Conservation (phyloP, 2,888 invertebrate species). For the Phoronis australis region DNA sequence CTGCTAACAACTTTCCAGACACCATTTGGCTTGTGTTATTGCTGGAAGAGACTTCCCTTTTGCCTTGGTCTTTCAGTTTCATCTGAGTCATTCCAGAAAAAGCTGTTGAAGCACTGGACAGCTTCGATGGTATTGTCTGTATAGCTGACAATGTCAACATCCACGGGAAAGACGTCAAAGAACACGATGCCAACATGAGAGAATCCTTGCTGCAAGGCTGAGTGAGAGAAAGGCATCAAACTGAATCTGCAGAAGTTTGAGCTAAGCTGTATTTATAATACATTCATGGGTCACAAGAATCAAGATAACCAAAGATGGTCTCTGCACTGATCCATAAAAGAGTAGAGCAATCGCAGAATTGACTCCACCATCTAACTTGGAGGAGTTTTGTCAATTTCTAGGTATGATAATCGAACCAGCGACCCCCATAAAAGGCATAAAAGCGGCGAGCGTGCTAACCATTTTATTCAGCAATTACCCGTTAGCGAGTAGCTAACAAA, state of each 20-base stretch:
- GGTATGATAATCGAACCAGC: constrained; percentile 17
- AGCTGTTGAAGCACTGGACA: constrained; percentile 13
- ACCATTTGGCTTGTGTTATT: constrained; percentile 13
- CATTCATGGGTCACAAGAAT: constrained; percentile 15
- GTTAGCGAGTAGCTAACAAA: too few species aligned
- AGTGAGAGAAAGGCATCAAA: constrained; percentile 9
- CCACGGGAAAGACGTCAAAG: constrained; percentile 8
- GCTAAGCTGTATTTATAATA: constrained; percentile 3
- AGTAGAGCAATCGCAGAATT: constrained; percentile 15
- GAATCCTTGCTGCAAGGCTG: constrained; percentile 11
- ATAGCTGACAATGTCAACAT: constrained; percentile 17
- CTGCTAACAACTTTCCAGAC: constrained; percentile 16
- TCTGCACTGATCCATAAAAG: constrained; percentile 15
- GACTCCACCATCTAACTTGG: constrained; percentile 8
- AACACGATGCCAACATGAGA: constrained; percentile 13
- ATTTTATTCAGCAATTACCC: too few species aligned
- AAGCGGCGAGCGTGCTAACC: too few species aligned
- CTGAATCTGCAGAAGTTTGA: constrained; percentile 13
- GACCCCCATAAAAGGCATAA: too few species aligned
- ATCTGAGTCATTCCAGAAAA: constrained; percentile 17
- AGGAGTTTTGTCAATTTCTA: constrained; percentile 15
- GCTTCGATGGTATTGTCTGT: constrained; percentile 14
- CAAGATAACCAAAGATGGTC: constrained; percentile 12
- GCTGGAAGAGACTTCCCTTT: constrained; percentile 18
- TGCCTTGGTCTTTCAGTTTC: constrained; percentile 14